Evolutionary conservation across 2,797 vertebrate species (phyloP), one percentile per base, ranked within the genome.

Genomic region (Melanotaenia nigrans): DNA sequence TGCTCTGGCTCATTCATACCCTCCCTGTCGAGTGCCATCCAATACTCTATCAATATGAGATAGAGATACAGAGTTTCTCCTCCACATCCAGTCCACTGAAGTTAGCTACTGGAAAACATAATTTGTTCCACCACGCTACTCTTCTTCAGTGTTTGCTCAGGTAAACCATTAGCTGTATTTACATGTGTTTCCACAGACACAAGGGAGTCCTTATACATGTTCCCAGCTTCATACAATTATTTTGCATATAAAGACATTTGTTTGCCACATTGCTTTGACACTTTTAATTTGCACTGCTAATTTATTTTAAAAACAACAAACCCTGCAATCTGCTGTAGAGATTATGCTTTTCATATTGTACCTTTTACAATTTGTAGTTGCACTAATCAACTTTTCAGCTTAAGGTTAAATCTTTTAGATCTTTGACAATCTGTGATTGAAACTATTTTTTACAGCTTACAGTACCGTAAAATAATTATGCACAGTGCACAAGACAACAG

Each of bases 11-110:
- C 60, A 16, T 57, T 33, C 60, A 16, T 57, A 61, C n/a, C 49
- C 18, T 40, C 13, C 65, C 61, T 60, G 38, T 30, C 2, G 6
- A 73, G 67, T 80, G 54, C 32, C 32, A 66, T 62, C 45, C 51
- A 32, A n/a, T 42, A 54, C 59, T 81, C 66, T 64, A 59, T 77
- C 82, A 77, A 13, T 36, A 60, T 47, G 61, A 35, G 47, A 36
- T 71, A 74, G 49, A 68, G 69, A 59, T 18, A 36, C 35, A 38
- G 56, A 56, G 65, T 54, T 60, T 30, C 56, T 54, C 24, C 24
- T 51, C 33, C 78, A 38, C 57, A 60, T 71, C 66, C 55, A 18
- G 16, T 71, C 64, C 67, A 57, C 51, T 49, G 56, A 25, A 63
- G 53, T 71, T 42, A 40, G 71, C 47, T 59, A 49, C 53, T 49